Evolutionary conservation across 2,888 invertebrate species (phyloP), one percentile per base, ranked within the genome.

Genomic region (Parthenolecanium corni): DNA sequence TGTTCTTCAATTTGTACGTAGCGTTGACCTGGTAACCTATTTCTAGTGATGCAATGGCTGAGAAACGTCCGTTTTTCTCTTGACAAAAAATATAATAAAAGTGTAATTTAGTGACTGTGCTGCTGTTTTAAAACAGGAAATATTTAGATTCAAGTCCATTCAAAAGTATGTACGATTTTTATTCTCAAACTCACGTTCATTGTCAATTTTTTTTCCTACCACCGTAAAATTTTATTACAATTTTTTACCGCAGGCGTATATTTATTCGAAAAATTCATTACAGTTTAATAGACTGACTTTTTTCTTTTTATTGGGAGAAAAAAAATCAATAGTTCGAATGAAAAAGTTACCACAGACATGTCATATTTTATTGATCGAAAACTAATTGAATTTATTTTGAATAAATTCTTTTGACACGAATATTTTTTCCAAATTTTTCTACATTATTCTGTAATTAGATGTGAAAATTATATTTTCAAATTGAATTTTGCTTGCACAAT

Each of bases 11-110:
- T 42, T 16, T 14, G 14, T 31, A 31, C 18, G 57, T 31, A 24
- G 42, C 44, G 18, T 42, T 44, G 47, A 57, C 47, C 57, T 31
- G 57, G 16, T 57, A 42, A 57, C 57, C 57, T 21, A 57, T 57
- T 57, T 57, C 18, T 18, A 31, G 46, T 47, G 25, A 57, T 47
- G 57, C 23, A 57, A 57, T 42, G 16, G 23, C 12, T 6, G 4
- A 24, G 42, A 23, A 18, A 42, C 21, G 25, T 25, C 25, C 2
- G 31, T 31, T 6, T 31, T 31, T 31, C 9, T 9, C 31, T 31
- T 4, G 4, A 31, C 31, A 31, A 31, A 6, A 31, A n/a, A n/a
- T n/a, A n/a, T n/a, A n/a, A n/a, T n/a, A n/a, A n/a, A n/a, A n/a
- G n/a, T n/a, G n/a, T n/a, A n/a, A n/a, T n/a, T n/a, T n/a, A n/a